Percentiles rank a stretch among this genome's conserved stretches.
phyloP scores from a whole-genome alignment of 2,113 vertebrate genomes.

The Equus quagga region DNA sequence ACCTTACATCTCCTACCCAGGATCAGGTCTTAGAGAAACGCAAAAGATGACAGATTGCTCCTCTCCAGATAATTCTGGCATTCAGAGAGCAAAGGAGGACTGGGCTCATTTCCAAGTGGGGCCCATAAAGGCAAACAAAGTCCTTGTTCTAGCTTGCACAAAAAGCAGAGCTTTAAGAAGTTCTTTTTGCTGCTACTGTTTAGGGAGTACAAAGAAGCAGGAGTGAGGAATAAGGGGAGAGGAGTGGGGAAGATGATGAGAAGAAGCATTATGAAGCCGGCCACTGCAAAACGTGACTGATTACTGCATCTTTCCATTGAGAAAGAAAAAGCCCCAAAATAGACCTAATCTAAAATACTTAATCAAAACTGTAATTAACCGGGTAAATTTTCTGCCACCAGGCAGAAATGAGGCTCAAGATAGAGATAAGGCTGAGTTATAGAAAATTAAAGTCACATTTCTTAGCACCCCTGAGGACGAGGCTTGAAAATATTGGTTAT shows the following conservation, averaged over 20 bases:
- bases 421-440: neutral
- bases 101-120: neutral
- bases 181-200: neutral
- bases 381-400: neutral
- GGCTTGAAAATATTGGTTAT: neutral
- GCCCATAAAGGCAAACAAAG: neutral
- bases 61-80: neutral
- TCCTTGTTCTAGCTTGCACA: neutral
- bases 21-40: neutral
- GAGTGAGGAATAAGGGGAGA: neutral
- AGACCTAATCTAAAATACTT: conserved; percentile 5
- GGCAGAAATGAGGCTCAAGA: neutral
- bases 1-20: neutral
- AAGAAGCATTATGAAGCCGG: neutral
- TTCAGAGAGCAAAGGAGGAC: neutral
- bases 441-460: neutral
- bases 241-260: neutral
- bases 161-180: neutral
- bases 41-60: neutral
- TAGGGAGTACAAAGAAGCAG: neutral
- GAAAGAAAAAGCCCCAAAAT: neutral
- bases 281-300: neutral
- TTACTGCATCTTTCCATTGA: neutral
- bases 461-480: neutral
- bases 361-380: neutral